Evolutionary conservation across 2,888 invertebrate genomes (phyloP).

Genomic region (Pristionchus entomophagus): DNA sequence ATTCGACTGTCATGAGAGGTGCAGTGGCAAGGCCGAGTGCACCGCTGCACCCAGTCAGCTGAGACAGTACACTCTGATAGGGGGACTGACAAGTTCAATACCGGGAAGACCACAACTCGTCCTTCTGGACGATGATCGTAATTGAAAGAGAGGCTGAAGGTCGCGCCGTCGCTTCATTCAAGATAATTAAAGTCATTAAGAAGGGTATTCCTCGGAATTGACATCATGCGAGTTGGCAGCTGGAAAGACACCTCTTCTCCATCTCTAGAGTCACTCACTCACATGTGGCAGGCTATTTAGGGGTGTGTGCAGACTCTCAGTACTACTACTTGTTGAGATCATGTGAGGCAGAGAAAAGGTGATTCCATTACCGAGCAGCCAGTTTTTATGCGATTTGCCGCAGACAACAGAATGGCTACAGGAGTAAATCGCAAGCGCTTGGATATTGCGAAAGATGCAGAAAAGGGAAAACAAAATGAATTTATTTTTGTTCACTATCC

Average conservation of each 20-base stretch:
- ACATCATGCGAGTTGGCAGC: slow-evolving; percentile 19
- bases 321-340: background rate
- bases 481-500: too few species aligned
- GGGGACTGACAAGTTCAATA: background rate
- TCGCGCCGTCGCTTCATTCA: background rate
- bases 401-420: too few species aligned
- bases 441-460: too few species aligned
- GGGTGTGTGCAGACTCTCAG: background rate
- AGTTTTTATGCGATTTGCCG: too few species aligned
- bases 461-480: too few species aligned
- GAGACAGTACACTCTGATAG: background rate
- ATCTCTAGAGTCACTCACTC: background rate
- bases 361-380: too few species aligned
- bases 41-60: background rate
- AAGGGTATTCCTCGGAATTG: background rate
- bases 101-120: background rate
- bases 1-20: background rate
- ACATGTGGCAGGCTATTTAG: slow-evolving; percentile 13
- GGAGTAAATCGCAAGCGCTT: too few species aligned
- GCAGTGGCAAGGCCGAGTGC: background rate
- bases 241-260: background rate
- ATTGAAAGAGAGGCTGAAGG: slow-evolving; percentile 4
- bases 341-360: too few species aligned
- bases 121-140: background rate
- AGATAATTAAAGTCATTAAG: slow-evolving; percentile 32